Base-by-base conservation (phyloP, 1,140 invertebrate genomes). In the Drosophila kanapiae region DNA sequence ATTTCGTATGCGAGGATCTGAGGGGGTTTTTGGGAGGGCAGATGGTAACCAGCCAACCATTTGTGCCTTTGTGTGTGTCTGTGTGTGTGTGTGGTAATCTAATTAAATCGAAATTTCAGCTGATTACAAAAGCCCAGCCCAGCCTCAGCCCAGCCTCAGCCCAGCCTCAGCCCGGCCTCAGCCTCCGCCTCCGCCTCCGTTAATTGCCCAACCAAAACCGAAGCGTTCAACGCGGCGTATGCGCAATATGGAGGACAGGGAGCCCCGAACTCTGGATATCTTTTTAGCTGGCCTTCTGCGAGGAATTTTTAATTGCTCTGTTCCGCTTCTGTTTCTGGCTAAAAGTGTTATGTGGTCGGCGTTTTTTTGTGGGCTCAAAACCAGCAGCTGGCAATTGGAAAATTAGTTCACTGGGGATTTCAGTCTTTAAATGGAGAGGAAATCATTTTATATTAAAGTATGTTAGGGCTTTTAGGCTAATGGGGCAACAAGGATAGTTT, bases 71-170 rank as follows among this genome's bases (percentile, higher is more conserved):
- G 45, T 82, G 27, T 77, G 76, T n/a, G n/a, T 82, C 29, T 42
- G 38, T 80, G n/a, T 79, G 80, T 80, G n/a, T 79, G 82, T 85
- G 82, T 86, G 82, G 82, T 86, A 85, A 85, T 81, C 82, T 85
- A 85, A 85, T 85, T 85, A 85, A 85, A 82, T 86, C 75, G 82
- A 85, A 85, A 86, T 86, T 86, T 85, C 54, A 85, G 78, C 75
- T 78, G 78, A 78, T 86, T 85, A 78, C 82, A 78, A 85, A 85
- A 84, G 68, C 75, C 69, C 54, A 67, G 62, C 68, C 75, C 71
- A 13, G 51, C 63, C 54, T 29, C 42, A n/a, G 43, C n/a, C 37
- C 40, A 1, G 45, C 14, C 35, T 56, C 27, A 18, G 29, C n/a
- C 18, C n/a, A n/a, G 38, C 37, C 74, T 42, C 33, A 37, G 43